These are phyloP conservation scores for Candoia aspera DNA, from an alignment of 2,113 vertebrate genomes.

Conservation along the genomic window DNA sequence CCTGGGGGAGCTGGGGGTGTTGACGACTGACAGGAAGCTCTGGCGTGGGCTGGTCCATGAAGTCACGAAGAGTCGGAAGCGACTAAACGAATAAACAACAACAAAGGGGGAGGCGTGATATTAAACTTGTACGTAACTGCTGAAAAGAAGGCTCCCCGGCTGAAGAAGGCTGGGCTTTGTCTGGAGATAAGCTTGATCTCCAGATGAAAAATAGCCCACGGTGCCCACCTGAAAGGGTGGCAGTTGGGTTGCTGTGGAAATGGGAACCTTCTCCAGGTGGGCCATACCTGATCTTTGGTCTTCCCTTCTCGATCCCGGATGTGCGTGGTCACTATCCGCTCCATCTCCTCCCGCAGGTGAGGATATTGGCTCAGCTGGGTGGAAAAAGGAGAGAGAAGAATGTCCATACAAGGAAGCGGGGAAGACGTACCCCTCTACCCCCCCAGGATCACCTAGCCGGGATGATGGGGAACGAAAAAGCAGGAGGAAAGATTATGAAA, in stretches of 20 bases:
- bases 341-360: constrained; percentile 95
- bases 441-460: constrained; percentile 20
- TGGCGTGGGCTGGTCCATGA: no score
- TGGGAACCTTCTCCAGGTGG: not conserved
- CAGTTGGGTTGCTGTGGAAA: not conserved
- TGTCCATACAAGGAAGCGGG: constrained; percentile 69
- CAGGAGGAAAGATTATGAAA: constrained; percentile 26
- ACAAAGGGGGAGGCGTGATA: no score
- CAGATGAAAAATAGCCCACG: not conserved
- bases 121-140: no score
- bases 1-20: no score
- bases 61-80: no score
- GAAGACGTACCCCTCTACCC: constrained; percentile 40
- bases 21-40: no score
- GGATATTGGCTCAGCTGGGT: constrained; percentile 95
- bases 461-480: no score
- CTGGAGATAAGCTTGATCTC: not conserved
- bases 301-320: constrained; percentile 94
- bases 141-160: not conserved
- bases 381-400: constrained; percentile 60
- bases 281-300: constrained; percentile 90
- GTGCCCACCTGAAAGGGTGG: not conserved
- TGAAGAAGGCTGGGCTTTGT: not conserved
- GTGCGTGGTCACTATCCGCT: constrained; percentile 95
- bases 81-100: no score